Conservation (phyloP, 2,888 invertebrate genomes). For the Archips xylosteana region DNA sequence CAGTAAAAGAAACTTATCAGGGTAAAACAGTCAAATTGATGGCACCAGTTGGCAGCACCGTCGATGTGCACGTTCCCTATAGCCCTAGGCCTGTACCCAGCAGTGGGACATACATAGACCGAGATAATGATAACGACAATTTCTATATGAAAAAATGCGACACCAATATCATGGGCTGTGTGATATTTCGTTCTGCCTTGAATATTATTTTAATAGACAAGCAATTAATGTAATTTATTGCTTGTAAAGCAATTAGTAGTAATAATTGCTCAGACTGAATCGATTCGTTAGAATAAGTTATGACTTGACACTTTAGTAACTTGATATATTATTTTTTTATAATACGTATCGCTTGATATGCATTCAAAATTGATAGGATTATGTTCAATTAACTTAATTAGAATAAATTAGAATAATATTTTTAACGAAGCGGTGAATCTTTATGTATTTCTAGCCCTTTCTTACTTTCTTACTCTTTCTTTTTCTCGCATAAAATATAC, state of each 20-base stretch:
- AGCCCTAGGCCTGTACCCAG: no score
- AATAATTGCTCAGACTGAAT: slow-evolving; percentile 8
- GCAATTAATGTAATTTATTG: slow-evolving; percentile 63
- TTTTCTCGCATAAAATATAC: no score
- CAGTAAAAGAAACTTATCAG: no score
- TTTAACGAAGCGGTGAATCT: background rate
- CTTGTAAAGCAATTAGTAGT: slow-evolving; percentile 68
- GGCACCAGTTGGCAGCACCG: no score
- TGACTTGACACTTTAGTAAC: slow-evolving; percentile 13
- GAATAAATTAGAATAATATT: background rate
- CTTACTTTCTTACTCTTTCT: no score
- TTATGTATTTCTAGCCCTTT: no score
- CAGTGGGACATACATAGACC: no score
- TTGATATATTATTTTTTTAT: background rate
- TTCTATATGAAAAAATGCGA: no score
- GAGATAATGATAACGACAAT: no score
- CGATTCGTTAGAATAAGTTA: slow-evolving; percentile 15
- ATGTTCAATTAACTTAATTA: background rate
- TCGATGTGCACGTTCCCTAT: no score
- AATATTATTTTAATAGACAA: slow-evolving; percentile 50
- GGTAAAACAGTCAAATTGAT: no score
- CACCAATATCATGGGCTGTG: background rate
- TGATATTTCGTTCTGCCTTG: slow-evolving; percentile 31
- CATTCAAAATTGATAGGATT: background rate
- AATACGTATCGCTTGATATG: background rate